phyloP scores from a whole-genome alignment of 2,113 vertebrate species.

The Xenus cinereus region DNA sequence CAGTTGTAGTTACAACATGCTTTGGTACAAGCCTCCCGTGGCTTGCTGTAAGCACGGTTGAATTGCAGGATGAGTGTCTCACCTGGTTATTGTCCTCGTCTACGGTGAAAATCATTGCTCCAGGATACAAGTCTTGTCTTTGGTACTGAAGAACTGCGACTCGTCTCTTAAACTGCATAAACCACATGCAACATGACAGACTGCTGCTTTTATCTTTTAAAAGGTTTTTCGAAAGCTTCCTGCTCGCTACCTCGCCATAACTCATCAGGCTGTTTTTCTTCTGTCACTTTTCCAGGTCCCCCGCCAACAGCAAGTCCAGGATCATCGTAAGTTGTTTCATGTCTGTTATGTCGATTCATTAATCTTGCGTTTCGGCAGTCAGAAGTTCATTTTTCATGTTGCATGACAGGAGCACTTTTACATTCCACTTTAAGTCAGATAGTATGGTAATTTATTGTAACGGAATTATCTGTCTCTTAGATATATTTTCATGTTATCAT shows the following conservation, averaged over 20 bases:
- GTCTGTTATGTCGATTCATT: constrained; percentile 33
- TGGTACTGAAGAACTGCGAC: background rate
- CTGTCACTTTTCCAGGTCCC: constrained; percentile 84
- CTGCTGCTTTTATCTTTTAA: constrained; percentile 44
- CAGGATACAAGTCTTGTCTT: background rate
- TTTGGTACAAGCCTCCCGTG: background rate
- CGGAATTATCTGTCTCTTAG: background rate
- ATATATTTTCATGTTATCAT: background rate
- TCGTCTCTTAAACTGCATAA: background rate
- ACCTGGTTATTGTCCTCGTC: background rate
- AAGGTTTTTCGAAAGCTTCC: constrained; percentile 39
- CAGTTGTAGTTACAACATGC: background rate
- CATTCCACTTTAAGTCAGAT: background rate
- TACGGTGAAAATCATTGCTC: background rate
- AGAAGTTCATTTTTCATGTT: constrained; percentile 35
- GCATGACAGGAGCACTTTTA: background rate
- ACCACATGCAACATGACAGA: background rate
- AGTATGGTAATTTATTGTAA: background rate
- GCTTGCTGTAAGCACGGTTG: background rate
- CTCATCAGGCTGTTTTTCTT: constrained; percentile 49
- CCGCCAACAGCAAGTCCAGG: constrained; percentile 90
- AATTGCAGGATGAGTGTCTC: background rate
- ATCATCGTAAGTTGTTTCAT: constrained; percentile 87
- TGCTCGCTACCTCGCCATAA: constrained; percentile 10
- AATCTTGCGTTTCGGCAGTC: constrained; percentile 28